These are phyloP conservation scores for Larimichthys polyactis DNA, from an alignment of 2,113 vertebrate species.

Conservation along the genomic window DNA sequence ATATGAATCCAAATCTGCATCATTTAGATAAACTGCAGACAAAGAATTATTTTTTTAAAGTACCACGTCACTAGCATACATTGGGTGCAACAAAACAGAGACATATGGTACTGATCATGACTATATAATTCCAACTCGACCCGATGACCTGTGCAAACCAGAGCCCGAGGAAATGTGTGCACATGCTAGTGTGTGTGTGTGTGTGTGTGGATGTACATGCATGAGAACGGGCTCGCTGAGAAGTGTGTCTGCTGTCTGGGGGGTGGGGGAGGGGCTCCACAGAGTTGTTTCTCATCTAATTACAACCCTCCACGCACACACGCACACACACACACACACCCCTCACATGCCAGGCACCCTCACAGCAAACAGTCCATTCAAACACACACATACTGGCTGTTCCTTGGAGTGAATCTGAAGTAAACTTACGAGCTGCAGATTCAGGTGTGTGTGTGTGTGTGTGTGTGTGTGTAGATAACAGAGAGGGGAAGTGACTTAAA, in stretches of 20 bases:
- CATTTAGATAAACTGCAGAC: background rate
- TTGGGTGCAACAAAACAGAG: conserved; percentile 30
- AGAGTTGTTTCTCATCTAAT: conserved; percentile 74
- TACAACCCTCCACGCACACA: conserved; percentile 14
- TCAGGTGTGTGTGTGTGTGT: background rate
- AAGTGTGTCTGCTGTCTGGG: conserved; percentile 68
- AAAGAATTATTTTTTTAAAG: too few relatives aligned
- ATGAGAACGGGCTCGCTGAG: conserved; percentile 48
- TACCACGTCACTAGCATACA: background rate
- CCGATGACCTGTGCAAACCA: conserved; percentile 68
- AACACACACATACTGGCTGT: conserved; percentile 21
- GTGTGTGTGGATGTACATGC: conserved; percentile 32
- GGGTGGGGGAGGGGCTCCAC: conserved; percentile 59
- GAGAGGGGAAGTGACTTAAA: conserved; percentile 33
- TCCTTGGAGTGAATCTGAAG: conserved; percentile 28
- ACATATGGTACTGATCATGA: conserved; percentile 76
- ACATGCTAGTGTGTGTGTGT: background rate
- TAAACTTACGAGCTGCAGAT: conserved; percentile 14
- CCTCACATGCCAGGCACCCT: conserved; percentile 14
- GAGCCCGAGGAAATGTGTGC: conserved; percentile 53
- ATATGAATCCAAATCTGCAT: background rate
- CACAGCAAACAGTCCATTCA: conserved; percentile 33
- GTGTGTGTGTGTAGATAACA: background rate
- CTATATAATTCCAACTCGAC: conserved; percentile 67
- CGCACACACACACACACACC: background rate